Base-by-base conservation (phyloP, 2,113 vertebrate species). In the Hepsetus odoe region DNA sequence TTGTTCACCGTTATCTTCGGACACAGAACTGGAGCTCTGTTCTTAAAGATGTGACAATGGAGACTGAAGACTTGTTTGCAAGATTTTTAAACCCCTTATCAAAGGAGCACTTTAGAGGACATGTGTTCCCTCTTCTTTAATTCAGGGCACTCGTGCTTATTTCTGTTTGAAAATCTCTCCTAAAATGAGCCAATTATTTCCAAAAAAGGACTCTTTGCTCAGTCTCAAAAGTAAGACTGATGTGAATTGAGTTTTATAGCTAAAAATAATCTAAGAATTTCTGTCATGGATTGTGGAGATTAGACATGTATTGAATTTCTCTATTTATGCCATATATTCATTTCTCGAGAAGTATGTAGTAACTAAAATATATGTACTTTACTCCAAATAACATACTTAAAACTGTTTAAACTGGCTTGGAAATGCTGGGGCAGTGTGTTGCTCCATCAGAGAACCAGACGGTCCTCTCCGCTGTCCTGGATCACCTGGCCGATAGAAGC, bases 381-480 rank as follows among this genome's bases (percentile, higher is more conserved):
- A 2, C 42, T 14, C 1, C 42, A 14, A 44, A 14, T 2, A 14
- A 44, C 16, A 11, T 44, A 14, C 49, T 51, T 18, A 49, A 9
- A 49, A 16, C 46, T 30, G 20, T 9, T 69, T 69, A 55, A 3
- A 13, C 9, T 12, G 2, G 12, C 30, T 14, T 12, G 0, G 8
- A 12, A 24, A 22, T 14, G n/a, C 18, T 65, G 33, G 20, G 1
- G 18, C 5, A 7, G 20, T 44, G 18, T 22, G 3, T 2, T 20
- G 42, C 10, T 66, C 33, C 28, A 16, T 96, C 89, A 98, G 67
- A 99, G 89, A 7, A 98, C 90, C 77, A 99, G 93, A 42, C 95
- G 92, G 53, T 99, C 97, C 88, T 96, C 94, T 26, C 95, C 96
- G 44, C 91, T 96, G 86, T 97, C 96, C 91, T 97, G 96, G 88